Percentiles rank a stretch among this genome's conserved stretches.
phyloP scores from a whole-genome alignment of 2,113 vertebrate species.

The Gobiocypris rarus region DNA sequence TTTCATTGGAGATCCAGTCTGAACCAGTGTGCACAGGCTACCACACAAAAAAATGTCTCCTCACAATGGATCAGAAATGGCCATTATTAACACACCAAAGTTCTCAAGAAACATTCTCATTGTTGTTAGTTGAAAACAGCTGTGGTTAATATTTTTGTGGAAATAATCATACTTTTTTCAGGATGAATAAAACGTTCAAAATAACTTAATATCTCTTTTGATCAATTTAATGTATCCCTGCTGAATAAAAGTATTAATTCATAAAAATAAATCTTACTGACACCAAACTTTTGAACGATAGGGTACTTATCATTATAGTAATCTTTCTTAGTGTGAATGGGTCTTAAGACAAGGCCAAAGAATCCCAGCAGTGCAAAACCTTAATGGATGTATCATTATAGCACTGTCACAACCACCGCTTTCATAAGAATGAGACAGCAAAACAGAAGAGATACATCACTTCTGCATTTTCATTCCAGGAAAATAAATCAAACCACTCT shows the following conservation, averaged over 20 bases:
- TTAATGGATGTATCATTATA: not conserved
- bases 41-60: not conserved
- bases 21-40: not conserved
- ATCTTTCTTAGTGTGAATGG: not conserved
- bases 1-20: not conserved
- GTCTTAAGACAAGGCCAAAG: not conserved
- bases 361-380: not conserved
- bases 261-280: not conserved
- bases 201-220: not conserved
- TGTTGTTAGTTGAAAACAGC: not conserved
- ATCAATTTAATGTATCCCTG: not conserved
- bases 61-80: not conserved
- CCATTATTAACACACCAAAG: not conserved
- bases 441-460: not conserved
- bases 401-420: not conserved
- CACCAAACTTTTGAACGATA: not conserved
- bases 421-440: constrained; percentile 12
- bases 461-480: constrained; percentile 1
- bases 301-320: not conserved
- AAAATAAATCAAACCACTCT: constrained; percentile 1
- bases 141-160: not conserved
- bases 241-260: not conserved
- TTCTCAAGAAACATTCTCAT: not conserved
- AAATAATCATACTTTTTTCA: not conserved
- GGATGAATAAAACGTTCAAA: not conserved